Evolutionary conservation across 1,140 invertebrate species (phyloP).

Genomic region (Pogonognathellus flavescens): DNA sequence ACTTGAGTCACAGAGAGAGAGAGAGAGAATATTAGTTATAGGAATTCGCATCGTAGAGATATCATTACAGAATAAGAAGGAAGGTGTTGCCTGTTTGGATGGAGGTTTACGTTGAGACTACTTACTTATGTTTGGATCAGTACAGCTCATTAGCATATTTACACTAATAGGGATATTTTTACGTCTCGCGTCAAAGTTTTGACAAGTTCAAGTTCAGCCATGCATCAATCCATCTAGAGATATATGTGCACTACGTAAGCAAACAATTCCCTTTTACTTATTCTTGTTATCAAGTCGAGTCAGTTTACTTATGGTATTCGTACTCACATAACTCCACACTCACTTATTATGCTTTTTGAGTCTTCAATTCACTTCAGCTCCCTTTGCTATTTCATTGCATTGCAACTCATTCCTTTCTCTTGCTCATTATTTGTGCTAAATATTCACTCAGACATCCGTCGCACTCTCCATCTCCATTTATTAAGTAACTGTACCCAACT

Average conservation of each 20-base stretch:
- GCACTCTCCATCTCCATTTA: conserved; percentile 40
- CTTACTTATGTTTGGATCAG: neutral
- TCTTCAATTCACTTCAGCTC: neutral
- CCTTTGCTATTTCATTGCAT: neutral
- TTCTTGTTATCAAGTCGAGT: conserved; percentile 12
- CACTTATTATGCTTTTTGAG: too few relatives aligned
- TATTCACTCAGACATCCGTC: conserved; percentile 43
- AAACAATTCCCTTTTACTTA: conserved; percentile 31
- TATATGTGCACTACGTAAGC: neutral
- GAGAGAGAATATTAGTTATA: too few relatives aligned
- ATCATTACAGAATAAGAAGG: neutral
- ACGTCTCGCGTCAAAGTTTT: conserved; percentile 47
- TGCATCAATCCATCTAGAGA: conserved; percentile 26
- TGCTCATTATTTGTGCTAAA: conserved; percentile 42
- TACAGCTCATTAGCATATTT: conserved; percentile 28
- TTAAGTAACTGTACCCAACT: conserved; percentile 37
- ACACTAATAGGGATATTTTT: conserved; percentile 45
- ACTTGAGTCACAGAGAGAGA: too few relatives aligned
- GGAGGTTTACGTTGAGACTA: neutral
- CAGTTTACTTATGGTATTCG: neutral
- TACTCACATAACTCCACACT: too few relatives aligned
- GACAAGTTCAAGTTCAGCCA: conserved; percentile 49
- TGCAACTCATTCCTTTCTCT: conserved; percentile 33
- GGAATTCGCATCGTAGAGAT: too few relatives aligned
- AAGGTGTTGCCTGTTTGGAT: neutral